These are phyloP conservation scores for Hyles vespertilio DNA, from an alignment of 1,140 invertebrate species.

Conservation along the genomic window DNA sequence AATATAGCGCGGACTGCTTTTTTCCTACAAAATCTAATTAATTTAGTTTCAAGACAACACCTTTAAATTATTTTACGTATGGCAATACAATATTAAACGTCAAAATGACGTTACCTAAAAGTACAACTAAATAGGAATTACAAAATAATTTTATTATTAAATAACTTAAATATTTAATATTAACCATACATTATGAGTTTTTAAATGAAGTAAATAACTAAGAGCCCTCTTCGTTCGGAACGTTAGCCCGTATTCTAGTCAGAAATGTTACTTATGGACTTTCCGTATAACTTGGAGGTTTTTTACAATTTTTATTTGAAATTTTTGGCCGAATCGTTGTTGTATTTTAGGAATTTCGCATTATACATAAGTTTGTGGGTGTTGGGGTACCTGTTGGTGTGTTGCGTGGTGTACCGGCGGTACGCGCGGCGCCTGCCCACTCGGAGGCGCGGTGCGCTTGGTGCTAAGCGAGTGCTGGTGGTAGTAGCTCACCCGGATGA, in stretches of 20 bases:
- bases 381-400: conserved; percentile 57
- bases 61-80: not conserved
- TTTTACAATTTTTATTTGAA: conserved; percentile 57
- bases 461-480: conserved; percentile 81
- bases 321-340: conserved; percentile 49
- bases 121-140: conserved; percentile 18
- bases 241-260: conserved; percentile 40
- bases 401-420: conserved; percentile 62
- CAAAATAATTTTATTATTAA: conserved; percentile 9
- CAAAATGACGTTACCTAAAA: conserved; percentile 15
- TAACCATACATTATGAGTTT: too few relatives aligned
- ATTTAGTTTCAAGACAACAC: too few relatives aligned
- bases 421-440: conserved; percentile 60
- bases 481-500: conserved; percentile 97
- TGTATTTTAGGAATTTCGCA: conserved; percentile 62
- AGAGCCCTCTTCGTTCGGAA: conserved; percentile 2
- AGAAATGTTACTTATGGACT: conserved; percentile 60
- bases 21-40: too few relatives aligned
- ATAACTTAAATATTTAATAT: conserved; percentile 1
- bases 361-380: conserved; percentile 64
- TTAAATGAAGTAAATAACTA: conserved; percentile 2
- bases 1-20: too few relatives aligned
- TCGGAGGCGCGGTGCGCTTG: conserved; percentile 52
- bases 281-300: conserved; percentile 41
- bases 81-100: conserved; percentile 5